A percentile compares a stretch with the other conserved stretches of the same genome.
Conservation (phyloP, 1,140 invertebrate genomes). For the Conus ventricosus region DNA sequence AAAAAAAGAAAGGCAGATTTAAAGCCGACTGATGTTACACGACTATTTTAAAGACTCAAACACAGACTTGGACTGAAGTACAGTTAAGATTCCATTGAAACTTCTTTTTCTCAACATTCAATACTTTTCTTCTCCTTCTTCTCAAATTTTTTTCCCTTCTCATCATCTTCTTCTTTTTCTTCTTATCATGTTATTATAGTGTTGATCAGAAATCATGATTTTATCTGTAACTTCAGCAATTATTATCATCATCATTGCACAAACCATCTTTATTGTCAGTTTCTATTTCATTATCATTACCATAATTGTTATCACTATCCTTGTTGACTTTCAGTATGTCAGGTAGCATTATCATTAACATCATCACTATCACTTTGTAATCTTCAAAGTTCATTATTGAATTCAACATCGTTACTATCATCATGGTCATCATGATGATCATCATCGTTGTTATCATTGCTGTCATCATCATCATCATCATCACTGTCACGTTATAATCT, state of each 20-base stretch:
- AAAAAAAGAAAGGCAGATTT: too few relatives aligned
- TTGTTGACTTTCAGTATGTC: too few relatives aligned
- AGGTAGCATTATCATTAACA: too few relatives aligned
- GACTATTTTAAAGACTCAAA: too few relatives aligned
- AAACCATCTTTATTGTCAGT: too few relatives aligned
- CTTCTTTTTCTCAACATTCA: background rate
- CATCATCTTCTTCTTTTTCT: background rate
- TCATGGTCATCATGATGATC: background rate
- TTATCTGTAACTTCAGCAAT: background rate
- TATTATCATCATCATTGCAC: slow-evolving; percentile 9
- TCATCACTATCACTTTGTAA: too few relatives aligned
- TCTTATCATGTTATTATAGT: background rate
- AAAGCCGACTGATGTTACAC: too few relatives aligned
- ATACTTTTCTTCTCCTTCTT: background rate
- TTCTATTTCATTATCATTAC: too few relatives aligned
- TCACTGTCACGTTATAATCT: background rate
- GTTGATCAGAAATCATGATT: background rate
- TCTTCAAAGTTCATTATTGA: background rate
- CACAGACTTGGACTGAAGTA: too few relatives aligned
- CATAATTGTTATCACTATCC: too few relatives aligned
- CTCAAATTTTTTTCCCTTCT: background rate
- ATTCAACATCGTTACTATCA: background rate
- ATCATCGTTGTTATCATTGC: background rate
- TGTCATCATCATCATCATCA: background rate
- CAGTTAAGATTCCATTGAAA: too few relatives aligned